These are phyloP conservation scores for Molossus alvarezi DNA, from an alignment of 2,797 vertebrate species.

Conservation along the genomic window DNA sequence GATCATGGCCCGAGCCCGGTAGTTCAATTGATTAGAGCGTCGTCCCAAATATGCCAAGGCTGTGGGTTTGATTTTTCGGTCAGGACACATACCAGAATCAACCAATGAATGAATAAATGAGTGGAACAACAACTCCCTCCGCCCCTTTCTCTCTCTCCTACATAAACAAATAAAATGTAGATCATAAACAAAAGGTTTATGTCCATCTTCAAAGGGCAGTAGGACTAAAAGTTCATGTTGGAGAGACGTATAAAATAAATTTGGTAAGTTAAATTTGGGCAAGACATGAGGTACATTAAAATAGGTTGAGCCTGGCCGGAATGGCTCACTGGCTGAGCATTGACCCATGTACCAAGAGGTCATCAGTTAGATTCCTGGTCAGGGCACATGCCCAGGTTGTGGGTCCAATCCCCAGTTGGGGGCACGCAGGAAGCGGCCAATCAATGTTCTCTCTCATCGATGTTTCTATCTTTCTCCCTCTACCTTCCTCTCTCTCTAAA, in stretches of 20 bases:
- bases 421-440: no score
- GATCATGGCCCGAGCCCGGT: not conserved
- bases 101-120: not conserved
- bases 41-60: not conserved
- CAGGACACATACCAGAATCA: not conserved
- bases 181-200: not conserved
- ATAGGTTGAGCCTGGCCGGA: not conserved
- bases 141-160: not conserved
- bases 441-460: no score
- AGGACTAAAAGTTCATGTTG: not conserved
- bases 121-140: not conserved
- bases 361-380: no score
- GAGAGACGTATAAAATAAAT: slow-evolving; percentile 59
- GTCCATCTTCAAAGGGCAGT: not conserved
- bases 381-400: no score
- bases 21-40: not conserved
- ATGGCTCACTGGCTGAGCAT: no score
- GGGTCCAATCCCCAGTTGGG: no score
- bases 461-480: no score
- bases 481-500: no score
- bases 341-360: no score
- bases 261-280: not conserved
- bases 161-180: not conserved
- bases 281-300: slow-evolving; percentile 27
- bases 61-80: not conserved